phyloP scores from a whole-genome alignment of 2,113 vertebrate genomes.

The Himantopus leucocephalus region DNA sequence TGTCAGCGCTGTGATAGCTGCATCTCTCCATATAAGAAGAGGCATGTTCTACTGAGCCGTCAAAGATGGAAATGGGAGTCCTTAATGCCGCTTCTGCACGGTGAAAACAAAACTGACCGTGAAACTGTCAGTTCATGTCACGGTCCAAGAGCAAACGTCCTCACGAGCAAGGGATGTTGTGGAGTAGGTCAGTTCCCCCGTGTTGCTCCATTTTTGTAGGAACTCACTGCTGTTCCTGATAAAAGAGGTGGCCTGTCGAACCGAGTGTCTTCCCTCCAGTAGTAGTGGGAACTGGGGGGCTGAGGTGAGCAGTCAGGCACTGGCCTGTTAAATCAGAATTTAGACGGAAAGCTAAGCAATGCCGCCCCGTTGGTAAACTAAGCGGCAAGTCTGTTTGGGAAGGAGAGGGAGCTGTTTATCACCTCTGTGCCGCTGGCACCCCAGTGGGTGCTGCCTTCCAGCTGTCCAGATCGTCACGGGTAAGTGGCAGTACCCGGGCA shows the following conservation, averaged over 20 bases:
- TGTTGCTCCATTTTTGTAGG: background rate
- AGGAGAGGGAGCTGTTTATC: background rate
- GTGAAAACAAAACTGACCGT: background rate
- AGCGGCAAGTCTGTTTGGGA: background rate
- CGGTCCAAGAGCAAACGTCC: background rate
- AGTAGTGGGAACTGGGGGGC: background rate
- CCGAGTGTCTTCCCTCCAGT: background rate
- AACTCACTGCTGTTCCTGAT: background rate
- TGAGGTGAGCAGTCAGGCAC: background rate
- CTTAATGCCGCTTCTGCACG: background rate
- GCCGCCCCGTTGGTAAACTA: background rate
- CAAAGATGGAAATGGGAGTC: background rate
- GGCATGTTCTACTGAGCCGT: background rate
- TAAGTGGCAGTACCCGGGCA: background rate
- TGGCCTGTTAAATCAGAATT: background rate
- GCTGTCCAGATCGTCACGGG: rapidly evolving
- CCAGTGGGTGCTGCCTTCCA: background rate
- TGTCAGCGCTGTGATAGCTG: background rate
- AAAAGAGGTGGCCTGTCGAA: background rate
- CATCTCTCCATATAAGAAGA: background rate
- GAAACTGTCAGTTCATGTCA: background rate
- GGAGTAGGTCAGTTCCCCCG: background rate
- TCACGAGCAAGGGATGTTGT: background rate
- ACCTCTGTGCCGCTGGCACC: background rate
- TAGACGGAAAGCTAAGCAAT: background rate